phyloP scores from a whole-genome alignment of 1,140 invertebrate genomes.

The Eciton burchellii region DNA sequence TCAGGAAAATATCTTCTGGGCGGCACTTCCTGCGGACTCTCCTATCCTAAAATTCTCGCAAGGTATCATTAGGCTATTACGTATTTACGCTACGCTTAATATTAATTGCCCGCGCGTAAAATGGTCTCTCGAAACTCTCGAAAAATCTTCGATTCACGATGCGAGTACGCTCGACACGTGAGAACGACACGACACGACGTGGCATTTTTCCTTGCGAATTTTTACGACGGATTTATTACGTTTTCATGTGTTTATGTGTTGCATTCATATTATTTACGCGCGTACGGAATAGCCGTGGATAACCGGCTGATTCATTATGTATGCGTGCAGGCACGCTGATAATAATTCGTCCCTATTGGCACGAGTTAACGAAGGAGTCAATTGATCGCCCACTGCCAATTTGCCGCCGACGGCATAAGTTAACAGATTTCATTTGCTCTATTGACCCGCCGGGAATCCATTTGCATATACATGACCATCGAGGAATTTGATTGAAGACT shows the following conservation, averaged over 20 bases:
- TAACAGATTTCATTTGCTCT: constrained; percentile 83
- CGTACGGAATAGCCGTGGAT: constrained; percentile 54
- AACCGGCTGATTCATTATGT: constrained; percentile 79
- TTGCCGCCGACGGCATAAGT: constrained; percentile 75
- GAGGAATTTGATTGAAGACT: constrained; percentile 75
- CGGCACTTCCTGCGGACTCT: neutral
- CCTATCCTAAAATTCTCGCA: neutral
- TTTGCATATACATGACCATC: constrained; percentile 72
- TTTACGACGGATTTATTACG: neutral
- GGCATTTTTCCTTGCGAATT: neutral
- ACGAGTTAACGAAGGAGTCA: constrained; percentile 82
- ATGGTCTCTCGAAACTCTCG: no score
- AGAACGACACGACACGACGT: no score
- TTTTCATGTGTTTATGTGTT: no score
- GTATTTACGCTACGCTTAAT: constrained; percentile 3
- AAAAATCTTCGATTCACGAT: constrained; percentile 15
- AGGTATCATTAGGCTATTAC: no score
- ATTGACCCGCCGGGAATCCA: constrained; percentile 78
- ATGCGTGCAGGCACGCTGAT: constrained; percentile 79
- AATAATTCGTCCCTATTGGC: constrained; percentile 83
- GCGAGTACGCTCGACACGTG: neutral
- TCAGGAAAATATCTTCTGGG: neutral
- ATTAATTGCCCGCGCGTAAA: neutral
- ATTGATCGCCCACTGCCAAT: constrained; percentile 84
- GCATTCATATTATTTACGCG: constrained; percentile 38